Conservation (phyloP, 1,140 invertebrate genomes). For the Chrysomallon squamiferum region DNA sequence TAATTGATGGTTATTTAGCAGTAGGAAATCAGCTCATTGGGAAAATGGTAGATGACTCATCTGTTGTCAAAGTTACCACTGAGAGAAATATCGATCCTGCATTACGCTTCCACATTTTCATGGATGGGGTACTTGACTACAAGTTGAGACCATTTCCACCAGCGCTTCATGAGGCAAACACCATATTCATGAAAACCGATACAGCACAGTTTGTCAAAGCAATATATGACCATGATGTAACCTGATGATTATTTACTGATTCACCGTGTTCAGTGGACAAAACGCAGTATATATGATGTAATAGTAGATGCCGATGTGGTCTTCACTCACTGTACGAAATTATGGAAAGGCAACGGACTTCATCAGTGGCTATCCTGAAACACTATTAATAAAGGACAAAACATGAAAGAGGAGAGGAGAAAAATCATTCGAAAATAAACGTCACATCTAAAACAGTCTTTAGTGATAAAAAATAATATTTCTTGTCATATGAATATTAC, state of each 20-base stretch:
- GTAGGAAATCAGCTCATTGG: background rate
- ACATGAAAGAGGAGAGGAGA: background rate
- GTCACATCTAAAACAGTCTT: no score
- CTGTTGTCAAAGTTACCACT: background rate
- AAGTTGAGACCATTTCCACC: background rate
- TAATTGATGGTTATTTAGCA: background rate
- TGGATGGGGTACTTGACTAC: background rate
- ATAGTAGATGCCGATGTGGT: conserved; percentile 8
- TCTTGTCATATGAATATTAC: no score
- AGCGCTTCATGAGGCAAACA: background rate
- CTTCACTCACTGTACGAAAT: background rate
- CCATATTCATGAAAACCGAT: background rate
- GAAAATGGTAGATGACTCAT: background rate
- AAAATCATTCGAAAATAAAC: background rate
- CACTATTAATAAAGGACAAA: conserved; percentile 9
- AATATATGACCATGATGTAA: background rate
- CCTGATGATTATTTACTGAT: background rate
- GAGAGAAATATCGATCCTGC: background rate
- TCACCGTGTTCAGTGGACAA: conserved; percentile 18
- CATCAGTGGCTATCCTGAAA: conserved; percentile 16
- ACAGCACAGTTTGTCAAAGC: background rate
- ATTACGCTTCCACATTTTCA: background rate
- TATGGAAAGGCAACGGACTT: conserved; percentile 2
- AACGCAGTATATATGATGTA: conserved; percentile 8
- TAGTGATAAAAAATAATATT: no score